Evolutionary conservation across 2,113 vertebrate species (phyloP).

Genomic region (Zosterops borbonicus): DNA sequence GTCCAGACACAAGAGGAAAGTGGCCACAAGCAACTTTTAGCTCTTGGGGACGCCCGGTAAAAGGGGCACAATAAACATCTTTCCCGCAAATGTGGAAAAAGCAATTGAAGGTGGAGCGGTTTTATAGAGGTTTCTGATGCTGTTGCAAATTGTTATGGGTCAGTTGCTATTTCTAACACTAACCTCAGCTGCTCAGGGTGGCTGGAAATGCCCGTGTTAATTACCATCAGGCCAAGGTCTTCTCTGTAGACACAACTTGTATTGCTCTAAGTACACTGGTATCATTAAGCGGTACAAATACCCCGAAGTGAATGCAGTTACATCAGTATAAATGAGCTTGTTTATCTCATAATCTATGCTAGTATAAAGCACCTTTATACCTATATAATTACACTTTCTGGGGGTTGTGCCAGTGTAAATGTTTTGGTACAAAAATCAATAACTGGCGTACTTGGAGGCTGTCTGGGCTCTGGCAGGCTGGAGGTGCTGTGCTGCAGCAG

Average conservation of each 20-base stretch:
- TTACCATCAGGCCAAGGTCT: conserved; percentile 21
- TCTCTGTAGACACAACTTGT: conserved; percentile 16
- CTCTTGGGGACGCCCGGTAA: not conserved
- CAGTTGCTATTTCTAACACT: conserved; percentile 31
- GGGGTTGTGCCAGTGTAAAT: conserved; percentile 34
- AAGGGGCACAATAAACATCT: not conserved
- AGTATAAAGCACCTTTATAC: conserved; percentile 44
- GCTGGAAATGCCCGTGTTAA: conserved; percentile 42
- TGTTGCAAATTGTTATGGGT: conserved; percentile 28
- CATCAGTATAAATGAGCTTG: not conserved
- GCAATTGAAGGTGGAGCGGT: not conserved
- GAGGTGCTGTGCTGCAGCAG: not conserved
- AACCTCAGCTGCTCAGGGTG: conserved; percentile 18
- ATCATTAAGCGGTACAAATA: not conserved
- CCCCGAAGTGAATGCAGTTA: conserved; percentile 21
- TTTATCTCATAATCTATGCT: conserved; percentile 34
- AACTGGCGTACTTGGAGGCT: not conserved
- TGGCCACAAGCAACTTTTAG: conserved; percentile 58
- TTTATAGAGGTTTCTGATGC: conserved; percentile 17
- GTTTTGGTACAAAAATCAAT: conserved; percentile 40
- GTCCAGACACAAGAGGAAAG: conserved; percentile 55
- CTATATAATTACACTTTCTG: not conserved
- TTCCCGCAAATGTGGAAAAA: not conserved
- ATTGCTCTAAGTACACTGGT: not conserved
- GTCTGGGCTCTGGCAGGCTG: not conserved